Conservation (phyloP, 2,888 invertebrate species). For the Allophyes oxyacanthae region DNA sequence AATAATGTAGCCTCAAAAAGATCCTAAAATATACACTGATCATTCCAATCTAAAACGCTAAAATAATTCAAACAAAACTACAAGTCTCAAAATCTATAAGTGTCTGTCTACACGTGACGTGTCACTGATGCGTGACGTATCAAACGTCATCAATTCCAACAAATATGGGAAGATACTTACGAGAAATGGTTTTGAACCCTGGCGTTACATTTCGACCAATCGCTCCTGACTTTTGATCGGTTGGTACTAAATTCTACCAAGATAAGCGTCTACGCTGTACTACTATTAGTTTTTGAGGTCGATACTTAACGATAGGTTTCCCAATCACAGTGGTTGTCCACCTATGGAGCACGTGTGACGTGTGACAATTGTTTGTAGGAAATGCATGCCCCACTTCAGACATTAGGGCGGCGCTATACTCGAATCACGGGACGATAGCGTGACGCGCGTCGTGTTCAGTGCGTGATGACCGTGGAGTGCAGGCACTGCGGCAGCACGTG, state of each 20-base stretch:
- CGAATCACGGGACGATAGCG: not conserved
- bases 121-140: constrained; percentile 40
- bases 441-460: constrained; percentile 63
- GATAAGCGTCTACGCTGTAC: constrained; percentile 32
- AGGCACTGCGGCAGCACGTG: constrained; percentile 88
- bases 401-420: not conserved
- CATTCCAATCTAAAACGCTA: constrained; percentile 58
- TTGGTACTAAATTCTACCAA: constrained; percentile 22
- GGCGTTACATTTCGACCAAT: constrained; percentile 12
- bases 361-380: constrained; percentile 8
- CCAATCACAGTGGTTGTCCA: constrained; percentile 15
- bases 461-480: constrained; percentile 83
- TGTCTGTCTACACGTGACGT: constrained; percentile 41
- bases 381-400: constrained; percentile 8
- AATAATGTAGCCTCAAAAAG: constrained; percentile 68
- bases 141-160: constrained; percentile 46
- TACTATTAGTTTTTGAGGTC: constrained; percentile 32
- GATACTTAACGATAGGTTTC: constrained; percentile 25
- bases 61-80: constrained; percentile 54
- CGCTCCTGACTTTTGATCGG: not conserved
- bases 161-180: constrained; percentile 11
- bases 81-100: constrained; percentile 54
- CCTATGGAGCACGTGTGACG: not conserved
- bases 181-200: constrained; percentile 37
- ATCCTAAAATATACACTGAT: constrained; percentile 61